These are phyloP conservation scores for Tupaia chinensis DNA, from an alignment of 2,113 vertebrate genomes.

Conservation along the genomic window DNA sequence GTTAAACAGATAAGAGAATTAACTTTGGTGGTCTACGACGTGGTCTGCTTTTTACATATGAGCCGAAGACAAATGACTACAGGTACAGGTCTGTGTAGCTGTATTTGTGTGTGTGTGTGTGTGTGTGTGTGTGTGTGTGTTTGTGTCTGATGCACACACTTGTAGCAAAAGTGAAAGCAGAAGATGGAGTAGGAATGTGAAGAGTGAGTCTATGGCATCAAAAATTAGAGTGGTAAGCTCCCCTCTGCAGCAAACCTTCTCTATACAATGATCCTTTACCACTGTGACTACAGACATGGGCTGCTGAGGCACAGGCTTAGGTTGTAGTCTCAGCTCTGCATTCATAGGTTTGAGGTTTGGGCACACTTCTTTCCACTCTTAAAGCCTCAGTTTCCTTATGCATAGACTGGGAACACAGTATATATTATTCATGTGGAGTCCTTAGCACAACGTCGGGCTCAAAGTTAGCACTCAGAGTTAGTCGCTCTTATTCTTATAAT, in stretches of 20 bases:
- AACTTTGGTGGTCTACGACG: neutral
- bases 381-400: neutral
- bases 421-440: neutral
- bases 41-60: neutral
- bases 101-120: neutral
- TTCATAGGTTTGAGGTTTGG: neutral
- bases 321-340: neutral
- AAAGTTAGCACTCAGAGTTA: neutral
- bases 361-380: neutral
- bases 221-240: neutral
- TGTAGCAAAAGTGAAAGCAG: neutral
- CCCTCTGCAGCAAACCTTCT: neutral
- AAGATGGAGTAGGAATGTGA: neutral
- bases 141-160: neutral
- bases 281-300: neutral
- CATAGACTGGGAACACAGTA: neutral
- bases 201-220: neutral
- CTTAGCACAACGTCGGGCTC: neutral
- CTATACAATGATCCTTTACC: neutral
- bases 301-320: neutral
- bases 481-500: neutral
- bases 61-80: neutral
- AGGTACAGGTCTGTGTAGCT: neutral
- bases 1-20: neutral
- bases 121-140: neutral